Conservation (phyloP, 2,797 vertebrate genomes). For the Sphenodon punctatus region DNA sequence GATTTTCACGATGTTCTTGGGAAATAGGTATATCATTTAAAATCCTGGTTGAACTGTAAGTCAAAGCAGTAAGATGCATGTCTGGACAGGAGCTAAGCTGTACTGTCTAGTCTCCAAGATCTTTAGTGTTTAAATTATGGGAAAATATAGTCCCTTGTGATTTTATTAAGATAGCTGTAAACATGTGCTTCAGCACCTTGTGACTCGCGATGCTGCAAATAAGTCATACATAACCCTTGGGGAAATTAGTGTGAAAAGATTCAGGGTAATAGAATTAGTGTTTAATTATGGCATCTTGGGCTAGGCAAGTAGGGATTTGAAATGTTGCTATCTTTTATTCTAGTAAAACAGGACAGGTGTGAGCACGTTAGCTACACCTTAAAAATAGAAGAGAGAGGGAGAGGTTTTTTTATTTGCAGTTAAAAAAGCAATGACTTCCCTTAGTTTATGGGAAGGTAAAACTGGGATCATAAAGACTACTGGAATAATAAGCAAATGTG, state of each 20-base stretch:
- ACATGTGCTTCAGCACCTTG: background rate
- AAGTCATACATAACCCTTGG: background rate
- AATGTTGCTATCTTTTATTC: background rate
- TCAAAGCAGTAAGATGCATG: background rate
- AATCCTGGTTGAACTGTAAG: background rate
- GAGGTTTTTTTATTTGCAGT: too few relatives aligned
- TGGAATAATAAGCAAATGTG: background rate
- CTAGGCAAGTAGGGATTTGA: accelerated
- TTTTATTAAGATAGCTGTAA: background rate
- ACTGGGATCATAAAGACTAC: background rate
- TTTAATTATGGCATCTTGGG: background rate
- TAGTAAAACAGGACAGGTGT: background rate
- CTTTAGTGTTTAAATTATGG: background rate
- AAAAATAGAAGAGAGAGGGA: constrained; percentile 4
- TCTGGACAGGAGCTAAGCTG: background rate
- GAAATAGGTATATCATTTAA: background rate
- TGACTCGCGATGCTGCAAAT: background rate
- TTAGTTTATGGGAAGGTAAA: background rate
- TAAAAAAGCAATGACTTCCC: too few relatives aligned
- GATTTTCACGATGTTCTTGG: background rate
- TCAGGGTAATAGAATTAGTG: background rate
- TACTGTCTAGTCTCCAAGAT: background rate
- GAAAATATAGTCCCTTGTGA: background rate
- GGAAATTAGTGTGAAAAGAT: background rate
- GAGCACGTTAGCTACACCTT: constrained; percentile 21